phyloP scores from a whole-genome alignment of 2,113 vertebrate genomes.

The Pycnonotus jocosus region DNA sequence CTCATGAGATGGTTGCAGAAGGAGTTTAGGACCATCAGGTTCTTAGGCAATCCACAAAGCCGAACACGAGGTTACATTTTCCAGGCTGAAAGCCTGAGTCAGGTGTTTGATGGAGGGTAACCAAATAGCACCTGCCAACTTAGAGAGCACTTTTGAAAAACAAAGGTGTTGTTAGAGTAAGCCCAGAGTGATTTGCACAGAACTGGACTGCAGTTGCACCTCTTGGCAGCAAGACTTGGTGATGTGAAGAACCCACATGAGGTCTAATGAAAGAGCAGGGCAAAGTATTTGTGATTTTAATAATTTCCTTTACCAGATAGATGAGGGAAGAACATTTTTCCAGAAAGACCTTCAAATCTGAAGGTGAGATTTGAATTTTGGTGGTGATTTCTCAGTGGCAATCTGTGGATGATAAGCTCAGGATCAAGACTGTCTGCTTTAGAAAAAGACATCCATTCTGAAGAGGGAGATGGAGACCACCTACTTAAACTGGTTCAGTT shows the following conservation, averaged over 20 bases:
- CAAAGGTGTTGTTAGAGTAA: conserved; percentile 33
- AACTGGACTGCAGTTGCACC: neutral
- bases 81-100: conserved; percentile 53
- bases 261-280: neutral
- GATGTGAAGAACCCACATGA: neutral
- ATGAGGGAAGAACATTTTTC: neutral
- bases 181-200: neutral
- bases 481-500: neutral
- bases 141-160: neutral
- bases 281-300: neutral
- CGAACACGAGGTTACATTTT: conserved; percentile 44
- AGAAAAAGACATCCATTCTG: neutral
- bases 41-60: conserved; percentile 19
- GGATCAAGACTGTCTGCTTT: neutral
- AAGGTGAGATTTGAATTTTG: neutral
- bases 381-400: neutral
- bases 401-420: neutral
- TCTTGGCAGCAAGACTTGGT: neutral
- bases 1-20: neutral
- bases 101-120: conserved; percentile 3
- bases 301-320: neutral
- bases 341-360: neutral
- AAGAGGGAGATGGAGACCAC: neutral
- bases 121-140: conserved; percentile 1
- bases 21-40: conserved; percentile 15